phyloP scores from a whole-genome alignment of 1,140 invertebrate species.

The Heterodera carotae region DNA sequence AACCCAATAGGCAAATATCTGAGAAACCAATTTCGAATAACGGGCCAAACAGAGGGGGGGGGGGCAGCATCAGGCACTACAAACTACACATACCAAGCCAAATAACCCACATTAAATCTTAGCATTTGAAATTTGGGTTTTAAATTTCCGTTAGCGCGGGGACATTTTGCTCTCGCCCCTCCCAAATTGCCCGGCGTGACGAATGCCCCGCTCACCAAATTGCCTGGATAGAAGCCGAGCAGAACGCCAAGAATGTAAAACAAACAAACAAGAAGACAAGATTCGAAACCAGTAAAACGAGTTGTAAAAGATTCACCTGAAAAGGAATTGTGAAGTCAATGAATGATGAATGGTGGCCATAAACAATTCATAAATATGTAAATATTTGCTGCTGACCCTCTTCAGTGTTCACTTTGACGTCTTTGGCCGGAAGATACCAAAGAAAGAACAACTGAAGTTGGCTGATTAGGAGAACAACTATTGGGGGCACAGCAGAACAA shows the following conservation, averaged over 20 bases:
- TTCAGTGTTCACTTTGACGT: conserved; percentile 30
- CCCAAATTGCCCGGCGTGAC: no score
- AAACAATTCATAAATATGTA: no score
- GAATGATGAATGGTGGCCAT: no score
- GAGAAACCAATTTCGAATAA: conserved; percentile 3
- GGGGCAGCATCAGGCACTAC: no score
- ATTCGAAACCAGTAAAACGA: conserved; percentile 31
- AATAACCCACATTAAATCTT: no score
- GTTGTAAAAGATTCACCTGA: not conserved
- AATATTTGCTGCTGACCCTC: conserved; percentile 13
- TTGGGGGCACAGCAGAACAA: conserved; percentile 21
- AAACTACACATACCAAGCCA: no score
- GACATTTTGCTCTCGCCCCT: no score
- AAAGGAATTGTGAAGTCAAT: not conserved
- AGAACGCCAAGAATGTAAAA: conserved; percentile 33
- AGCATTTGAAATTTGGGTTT: no score
- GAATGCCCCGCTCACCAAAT: not conserved
- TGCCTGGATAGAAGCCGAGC: conserved; percentile 27
- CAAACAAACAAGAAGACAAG: conserved; percentile 36
- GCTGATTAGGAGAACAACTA: conserved; percentile 34
- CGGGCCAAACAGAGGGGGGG: no score
- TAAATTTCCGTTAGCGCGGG: no score
- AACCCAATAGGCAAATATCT: conserved; percentile 36
- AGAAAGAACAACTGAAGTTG: conserved; percentile 45
- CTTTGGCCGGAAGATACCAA: conserved; percentile 43